Base-by-base conservation (phyloP, 2,888 invertebrate genomes). In the Agrotis exclamationis region DNA sequence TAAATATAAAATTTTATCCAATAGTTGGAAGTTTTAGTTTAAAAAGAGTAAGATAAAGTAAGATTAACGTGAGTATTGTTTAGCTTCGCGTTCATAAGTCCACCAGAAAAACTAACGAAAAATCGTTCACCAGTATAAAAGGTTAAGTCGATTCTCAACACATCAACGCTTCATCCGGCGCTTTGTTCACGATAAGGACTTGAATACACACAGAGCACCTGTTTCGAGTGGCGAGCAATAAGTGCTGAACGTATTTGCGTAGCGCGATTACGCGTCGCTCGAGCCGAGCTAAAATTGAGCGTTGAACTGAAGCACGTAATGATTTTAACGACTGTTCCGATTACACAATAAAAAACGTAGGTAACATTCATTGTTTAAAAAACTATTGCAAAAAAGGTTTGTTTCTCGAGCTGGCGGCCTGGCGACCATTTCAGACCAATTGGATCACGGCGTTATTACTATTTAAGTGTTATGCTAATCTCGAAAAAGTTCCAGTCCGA, bases 181-280 rank as follows among this genome's bases (percentile, higher is more conserved):
- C 93, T 93, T 93, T 94, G 94, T 94, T 94, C 90, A 83, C 86
- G 79, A 86, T 88, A 89, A 93, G 93, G 89, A 90, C 89, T 87
- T 92, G 90, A 87, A 90, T 89, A 94, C 91, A 94, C 92, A 93
- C 86, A 86, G 88, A 88, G 90, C 91, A 93, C 93, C 93, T 93
- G 93, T 91, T 91, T 90, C 91, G 89, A 94, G 94, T 90, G 92
- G 91, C 85, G 87, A 91, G 89, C 92, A 91, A 91, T 93, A 93
- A 95, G 95, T 92, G 95, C 94, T 93, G 91, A 93, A 92, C 92
- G 93, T 95, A 95, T 95, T 95, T 95, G 93, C 95, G 87, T 88
- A 90, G 90, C 89, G 88, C 94, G 94, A 95, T 95, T 94, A 95
- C 93, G 92, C 91, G 89, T 87, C 83, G 86, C 82, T 88, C 86